These are phyloP conservation scores for Heliconius ismenius DNA, from an alignment of 2,888 invertebrate genomes.

Conservation along the genomic window DNA sequence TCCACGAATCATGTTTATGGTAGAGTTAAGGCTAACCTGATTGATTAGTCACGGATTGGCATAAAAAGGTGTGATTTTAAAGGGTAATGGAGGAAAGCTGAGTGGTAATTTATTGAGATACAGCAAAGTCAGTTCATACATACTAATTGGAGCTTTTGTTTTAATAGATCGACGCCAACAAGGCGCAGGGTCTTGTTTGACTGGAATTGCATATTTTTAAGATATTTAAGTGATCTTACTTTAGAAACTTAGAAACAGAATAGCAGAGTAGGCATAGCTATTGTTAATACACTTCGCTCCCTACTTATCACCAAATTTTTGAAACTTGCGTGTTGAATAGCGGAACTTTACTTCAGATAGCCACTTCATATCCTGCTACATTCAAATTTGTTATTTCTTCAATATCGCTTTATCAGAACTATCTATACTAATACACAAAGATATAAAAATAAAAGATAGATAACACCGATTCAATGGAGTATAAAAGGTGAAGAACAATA, in stretches of 20 bases:
- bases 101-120: slow-evolving; percentile 24
- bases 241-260: not conserved
- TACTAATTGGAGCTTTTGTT: slow-evolving; percentile 24
- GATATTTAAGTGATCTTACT: not conserved
- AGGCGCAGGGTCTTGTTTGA: not conserved
- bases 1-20: slow-evolving; percentile 36
- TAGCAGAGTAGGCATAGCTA: no score
- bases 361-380: not conserved
- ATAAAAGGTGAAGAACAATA: slow-evolving; percentile 27
- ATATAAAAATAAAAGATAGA: slow-evolving; percentile 27
- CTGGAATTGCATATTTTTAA: not conserved
- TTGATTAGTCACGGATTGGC: slow-evolving; percentile 40
- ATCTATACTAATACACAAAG: slow-evolving; percentile 28
- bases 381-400: not conserved
- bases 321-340: not conserved
- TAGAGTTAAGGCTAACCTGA: slow-evolving; percentile 34
- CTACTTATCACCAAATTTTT: not conserved
- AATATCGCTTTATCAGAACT: slow-evolving; percentile 1
- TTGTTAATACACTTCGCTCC: not conserved
- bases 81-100: slow-evolving; percentile 41
- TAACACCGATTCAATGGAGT: slow-evolving; percentile 1
- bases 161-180: slow-evolving; percentile 5
- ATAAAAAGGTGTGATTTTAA: slow-evolving; percentile 41
- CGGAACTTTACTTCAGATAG: not conserved
- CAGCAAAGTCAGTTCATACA: slow-evolving; percentile 17